Conservation (phyloP, 2,888 invertebrate species). For the Empis livida region DNA sequence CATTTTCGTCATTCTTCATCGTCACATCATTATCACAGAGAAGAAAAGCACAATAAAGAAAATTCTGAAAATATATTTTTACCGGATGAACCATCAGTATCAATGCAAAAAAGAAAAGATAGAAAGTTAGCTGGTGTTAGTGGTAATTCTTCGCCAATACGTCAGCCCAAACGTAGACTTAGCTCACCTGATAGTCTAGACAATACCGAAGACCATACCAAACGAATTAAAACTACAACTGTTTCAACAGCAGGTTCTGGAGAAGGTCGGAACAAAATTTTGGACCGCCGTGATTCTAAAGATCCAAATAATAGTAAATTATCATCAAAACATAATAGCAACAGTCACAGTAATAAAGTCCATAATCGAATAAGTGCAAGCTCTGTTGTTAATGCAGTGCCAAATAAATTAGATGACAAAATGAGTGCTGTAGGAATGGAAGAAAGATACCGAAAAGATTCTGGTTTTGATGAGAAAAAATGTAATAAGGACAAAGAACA, state of each 20-base stretch:
- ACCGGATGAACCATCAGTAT: background rate
- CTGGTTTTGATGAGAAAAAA: slow-evolving; percentile 22
- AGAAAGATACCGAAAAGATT: slow-evolving; percentile 23
- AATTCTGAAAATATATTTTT: slow-evolving; percentile 14
- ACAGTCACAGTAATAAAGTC: background rate
- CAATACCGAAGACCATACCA: slow-evolving; percentile 25
- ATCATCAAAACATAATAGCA: slow-evolving; percentile 13
- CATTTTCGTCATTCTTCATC: background rate
- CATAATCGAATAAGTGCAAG: slow-evolving; percentile 2
- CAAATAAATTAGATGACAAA: background rate
- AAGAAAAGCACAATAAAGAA: slow-evolving; percentile 22
- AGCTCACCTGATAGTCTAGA: slow-evolving; percentile 57
- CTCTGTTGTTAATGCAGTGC: too few relatives aligned
- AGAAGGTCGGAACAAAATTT: slow-evolving; percentile 37
- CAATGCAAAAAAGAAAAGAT: slow-evolving; percentile 7
- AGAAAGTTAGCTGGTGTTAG: slow-evolving; percentile 20
- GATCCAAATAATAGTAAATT: slow-evolving; percentile 38
- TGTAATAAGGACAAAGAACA: slow-evolving; percentile 23
- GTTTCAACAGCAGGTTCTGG: slow-evolving; percentile 48
- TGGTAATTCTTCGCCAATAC: slow-evolving; percentile 26
- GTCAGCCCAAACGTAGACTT: slow-evolving; percentile 51
- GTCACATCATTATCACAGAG: background rate
- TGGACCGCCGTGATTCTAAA: slow-evolving; percentile 58
- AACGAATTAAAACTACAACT: slow-evolving; percentile 29
- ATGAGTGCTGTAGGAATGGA: slow-evolving; percentile 18